Conservation (phyloP, 2,888 invertebrate genomes). For the Lycia hirtaria region DNA sequence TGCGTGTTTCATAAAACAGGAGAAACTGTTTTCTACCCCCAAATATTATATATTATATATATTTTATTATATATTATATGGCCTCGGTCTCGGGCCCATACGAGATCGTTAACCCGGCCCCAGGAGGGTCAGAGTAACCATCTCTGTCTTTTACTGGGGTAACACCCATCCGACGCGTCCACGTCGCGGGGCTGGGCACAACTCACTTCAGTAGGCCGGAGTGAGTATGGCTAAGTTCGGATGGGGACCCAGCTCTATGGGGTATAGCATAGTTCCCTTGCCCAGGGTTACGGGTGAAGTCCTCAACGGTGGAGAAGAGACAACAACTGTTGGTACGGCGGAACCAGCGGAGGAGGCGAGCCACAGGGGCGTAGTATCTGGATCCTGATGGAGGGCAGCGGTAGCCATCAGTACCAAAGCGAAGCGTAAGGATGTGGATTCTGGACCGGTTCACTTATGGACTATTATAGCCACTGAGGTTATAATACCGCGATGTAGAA, state of each 20-base stretch:
- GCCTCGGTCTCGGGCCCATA: not conserved
- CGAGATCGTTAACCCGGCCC: not conserved
- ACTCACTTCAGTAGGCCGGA: slow-evolving; percentile 26
- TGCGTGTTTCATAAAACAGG: too few relatives aligned
- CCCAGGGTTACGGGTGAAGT: slow-evolving; percentile 28
- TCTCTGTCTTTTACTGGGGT: slow-evolving; percentile 12
- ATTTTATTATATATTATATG: too few relatives aligned
- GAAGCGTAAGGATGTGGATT: slow-evolving; percentile 6
- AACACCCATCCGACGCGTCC: slow-evolving; percentile 1
- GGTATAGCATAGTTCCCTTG: slow-evolving; percentile 28
- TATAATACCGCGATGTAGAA: slow-evolving; percentile 29
- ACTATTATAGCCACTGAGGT: slow-evolving; percentile 20
- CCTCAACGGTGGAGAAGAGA: slow-evolving; percentile 21
- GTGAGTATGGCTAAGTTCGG: slow-evolving; percentile 19
- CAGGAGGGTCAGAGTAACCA: slow-evolving; percentile 1
- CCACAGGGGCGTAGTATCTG: slow-evolving; percentile 3
- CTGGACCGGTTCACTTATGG: slow-evolving; percentile 6
- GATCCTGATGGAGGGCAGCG: slow-evolving; percentile 6
- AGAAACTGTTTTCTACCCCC: too few relatives aligned
- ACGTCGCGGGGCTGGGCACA: slow-evolving; percentile 3
- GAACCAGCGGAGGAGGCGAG: too few relatives aligned
- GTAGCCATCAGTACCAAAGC: slow-evolving; percentile 19
- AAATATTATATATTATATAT: too few relatives aligned
- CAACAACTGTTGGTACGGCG: slow-evolving; percentile 2
- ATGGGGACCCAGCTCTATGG: slow-evolving; percentile 23